phyloP scores from a whole-genome alignment of 2,888 invertebrate species.

The Drosophila atripex region DNA sequence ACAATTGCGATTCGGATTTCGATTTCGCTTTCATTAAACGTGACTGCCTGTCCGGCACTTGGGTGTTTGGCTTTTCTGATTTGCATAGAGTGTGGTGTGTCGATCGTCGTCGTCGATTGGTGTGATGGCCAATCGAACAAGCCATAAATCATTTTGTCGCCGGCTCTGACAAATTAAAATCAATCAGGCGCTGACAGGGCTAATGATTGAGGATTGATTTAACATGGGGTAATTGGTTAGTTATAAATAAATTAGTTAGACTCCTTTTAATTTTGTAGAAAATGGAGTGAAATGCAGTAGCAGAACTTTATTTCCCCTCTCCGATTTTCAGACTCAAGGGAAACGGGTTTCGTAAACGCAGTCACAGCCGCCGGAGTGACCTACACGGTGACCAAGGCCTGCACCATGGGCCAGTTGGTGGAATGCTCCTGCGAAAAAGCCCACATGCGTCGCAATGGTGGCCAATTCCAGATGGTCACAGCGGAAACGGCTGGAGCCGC shows the following conservation, averaged over 20 bases:
- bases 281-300: neutral
- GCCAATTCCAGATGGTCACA: constrained; percentile 80
- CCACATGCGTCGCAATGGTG: constrained; percentile 78
- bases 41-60: constrained; percentile 49
- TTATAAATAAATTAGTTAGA: neutral
- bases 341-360: constrained; percentile 95
- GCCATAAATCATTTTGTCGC: constrained; percentile 74
- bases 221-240: constrained; percentile 8
- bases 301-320: neutral
- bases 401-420: constrained; percentile 92
- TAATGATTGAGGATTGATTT: constrained; percentile 54
- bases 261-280: neutral
- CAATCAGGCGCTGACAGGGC: constrained; percentile 66
- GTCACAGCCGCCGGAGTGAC: constrained; percentile 96
- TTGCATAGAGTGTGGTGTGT: constrained; percentile 59
- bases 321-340: constrained; percentile 90
- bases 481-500: constrained; percentile 77
- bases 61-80: constrained; percentile 23
- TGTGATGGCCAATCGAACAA: constrained; percentile 61
- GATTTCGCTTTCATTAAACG: constrained; percentile 60
- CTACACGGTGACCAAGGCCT: constrained; percentile 94
- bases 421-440: constrained; percentile 95
- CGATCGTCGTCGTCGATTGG: constrained; percentile 48
- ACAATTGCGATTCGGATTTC: constrained; percentile 59
- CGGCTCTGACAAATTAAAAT: constrained; percentile 69